Evolutionary conservation across 1,140 invertebrate genomes (phyloP).

Genomic region (Thaumatotibia leucotreta): DNA sequence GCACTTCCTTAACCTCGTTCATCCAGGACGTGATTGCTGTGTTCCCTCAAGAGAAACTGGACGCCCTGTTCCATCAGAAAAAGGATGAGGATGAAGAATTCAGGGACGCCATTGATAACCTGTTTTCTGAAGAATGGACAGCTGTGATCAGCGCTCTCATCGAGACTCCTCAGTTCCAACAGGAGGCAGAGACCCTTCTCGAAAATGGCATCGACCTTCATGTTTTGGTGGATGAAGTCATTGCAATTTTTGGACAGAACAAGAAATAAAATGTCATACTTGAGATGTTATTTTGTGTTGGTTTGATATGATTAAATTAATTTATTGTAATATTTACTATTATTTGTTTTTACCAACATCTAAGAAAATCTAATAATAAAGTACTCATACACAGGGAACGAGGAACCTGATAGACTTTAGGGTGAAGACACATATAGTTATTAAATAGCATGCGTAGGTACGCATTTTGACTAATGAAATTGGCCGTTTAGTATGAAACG

Average conservation of each 20-base stretch:
- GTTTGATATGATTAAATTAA: background rate
- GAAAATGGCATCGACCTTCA: constrained; percentile 50
- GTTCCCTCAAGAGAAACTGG: constrained; percentile 52
- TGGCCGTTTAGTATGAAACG: no score
- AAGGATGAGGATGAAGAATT: constrained; percentile 52
- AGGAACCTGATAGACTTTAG: no score
- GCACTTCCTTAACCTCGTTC: constrained; percentile 36
- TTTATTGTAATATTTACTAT: background rate
- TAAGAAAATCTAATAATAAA: no score
- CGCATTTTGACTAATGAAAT: no score
- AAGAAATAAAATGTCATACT: constrained; percentile 17
- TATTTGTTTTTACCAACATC: background rate
- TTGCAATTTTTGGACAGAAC: constrained; percentile 51
- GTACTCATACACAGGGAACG: no score
- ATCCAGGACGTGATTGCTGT: constrained; percentile 39
- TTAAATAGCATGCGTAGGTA: no score
- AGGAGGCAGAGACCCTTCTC: constrained; percentile 37
- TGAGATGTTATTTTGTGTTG: background rate
- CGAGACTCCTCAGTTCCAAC: constrained; percentile 47
- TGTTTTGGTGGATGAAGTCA: constrained; percentile 37
- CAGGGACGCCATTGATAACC: constrained; percentile 46
- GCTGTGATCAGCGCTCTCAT: constrained; percentile 41
- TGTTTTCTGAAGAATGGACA: constrained; percentile 49
- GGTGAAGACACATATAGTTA: no score
- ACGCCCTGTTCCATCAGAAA: constrained; percentile 54